Conservation (phyloP, 2,113 vertebrate species). For the Corvus hawaiiensis region DNA sequence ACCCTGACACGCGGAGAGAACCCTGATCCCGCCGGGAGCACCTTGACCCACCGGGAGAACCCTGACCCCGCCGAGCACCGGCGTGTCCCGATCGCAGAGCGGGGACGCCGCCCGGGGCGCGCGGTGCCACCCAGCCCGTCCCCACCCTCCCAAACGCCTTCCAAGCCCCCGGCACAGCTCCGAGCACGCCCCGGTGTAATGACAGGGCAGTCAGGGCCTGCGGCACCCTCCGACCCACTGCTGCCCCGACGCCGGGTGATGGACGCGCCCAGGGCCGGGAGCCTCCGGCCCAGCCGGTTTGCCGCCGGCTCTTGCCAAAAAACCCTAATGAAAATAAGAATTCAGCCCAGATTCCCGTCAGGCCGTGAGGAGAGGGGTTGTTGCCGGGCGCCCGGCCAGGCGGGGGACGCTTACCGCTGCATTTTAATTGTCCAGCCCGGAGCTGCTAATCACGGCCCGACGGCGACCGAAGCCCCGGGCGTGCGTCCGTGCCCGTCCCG, state of each 20-base stretch:
- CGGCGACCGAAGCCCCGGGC: not conserved
- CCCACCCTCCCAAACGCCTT: not conserved
- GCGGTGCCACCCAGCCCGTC: not conserved
- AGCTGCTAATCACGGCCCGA: not conserved
- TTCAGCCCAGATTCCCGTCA: not conserved
- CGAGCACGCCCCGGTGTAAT: not conserved
- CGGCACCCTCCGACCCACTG: not conserved
- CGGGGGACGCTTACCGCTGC: constrained; percentile 27
- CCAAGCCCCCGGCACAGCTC: not conserved
- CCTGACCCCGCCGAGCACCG: not conserved
- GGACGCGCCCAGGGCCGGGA: not conserved
- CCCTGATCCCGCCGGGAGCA: not conserved
- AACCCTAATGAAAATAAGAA: not conserved
- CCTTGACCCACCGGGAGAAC: not conserved
- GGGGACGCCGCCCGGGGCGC: not conserved
- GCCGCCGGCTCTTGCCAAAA: not conserved
- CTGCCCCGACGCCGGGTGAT: not conserved
- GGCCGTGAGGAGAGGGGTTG: not conserved
- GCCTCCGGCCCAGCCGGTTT: not conserved
- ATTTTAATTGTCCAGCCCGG: constrained; percentile 16
- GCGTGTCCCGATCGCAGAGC: not conserved
- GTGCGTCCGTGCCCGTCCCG: not conserved
- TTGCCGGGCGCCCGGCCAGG: not conserved
- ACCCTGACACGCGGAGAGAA: not conserved
- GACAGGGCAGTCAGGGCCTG: not conserved